A percentile compares a stretch with the other conserved stretches of the same genome.
Conservation (phyloP, 2,113 vertebrate genomes). For the Chloebia gouldiae region DNA sequence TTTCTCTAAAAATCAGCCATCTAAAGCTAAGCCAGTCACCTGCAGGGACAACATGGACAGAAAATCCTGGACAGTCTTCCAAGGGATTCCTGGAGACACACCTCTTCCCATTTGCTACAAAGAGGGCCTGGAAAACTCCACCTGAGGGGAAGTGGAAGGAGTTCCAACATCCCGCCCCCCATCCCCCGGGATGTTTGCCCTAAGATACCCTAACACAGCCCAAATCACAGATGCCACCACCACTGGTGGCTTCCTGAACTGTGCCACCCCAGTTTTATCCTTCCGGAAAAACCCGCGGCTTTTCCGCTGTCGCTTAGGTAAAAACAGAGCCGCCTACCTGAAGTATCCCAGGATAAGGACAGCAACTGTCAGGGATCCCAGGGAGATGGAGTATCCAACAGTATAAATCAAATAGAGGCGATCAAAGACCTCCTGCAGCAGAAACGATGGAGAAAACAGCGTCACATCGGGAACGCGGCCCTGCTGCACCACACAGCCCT, state of each 20-base stretch:
- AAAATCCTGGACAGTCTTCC: neutral
- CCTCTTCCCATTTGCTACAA: neutral
- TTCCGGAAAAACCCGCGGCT: neutral
- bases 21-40: neutral
- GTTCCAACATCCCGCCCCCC: neutral
- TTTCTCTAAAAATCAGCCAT: neutral
- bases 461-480: neutral
- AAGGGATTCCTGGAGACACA: neutral
- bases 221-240: neutral
- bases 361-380: slow-evolving; percentile 93
- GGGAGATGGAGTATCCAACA: slow-evolving; percentile 95
- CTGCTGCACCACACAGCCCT: neutral
- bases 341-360: slow-evolving; percentile 96
- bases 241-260: neutral
- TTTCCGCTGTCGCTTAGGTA: neutral
- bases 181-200: neutral
- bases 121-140: neutral
- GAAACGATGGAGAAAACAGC: slow-evolving; percentile 31
- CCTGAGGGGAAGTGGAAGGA: neutral
- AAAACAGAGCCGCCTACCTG: slow-evolving; percentile 80
- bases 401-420: slow-evolving; percentile 97
- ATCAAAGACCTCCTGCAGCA: slow-evolving; percentile 90
- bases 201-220: neutral
- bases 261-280: neutral
- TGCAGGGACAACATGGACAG: neutral